Evolutionary conservation across 2,113 vertebrate species (phyloP), one percentile per base, ranked within the genome.

Genomic region (Paraplagusia blochii): DNA sequence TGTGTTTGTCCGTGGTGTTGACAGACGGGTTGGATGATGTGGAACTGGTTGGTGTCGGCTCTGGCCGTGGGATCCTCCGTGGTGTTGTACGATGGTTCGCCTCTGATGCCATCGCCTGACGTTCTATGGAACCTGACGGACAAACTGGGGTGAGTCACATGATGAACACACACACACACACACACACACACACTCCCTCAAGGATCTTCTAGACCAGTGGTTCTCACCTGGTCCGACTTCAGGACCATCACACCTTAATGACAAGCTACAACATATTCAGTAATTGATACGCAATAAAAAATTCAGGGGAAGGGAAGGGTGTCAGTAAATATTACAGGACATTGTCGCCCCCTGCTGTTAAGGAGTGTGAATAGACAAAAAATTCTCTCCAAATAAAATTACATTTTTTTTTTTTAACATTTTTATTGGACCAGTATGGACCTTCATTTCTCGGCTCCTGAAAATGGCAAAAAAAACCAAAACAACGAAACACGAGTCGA

Each of bases 1-100:
- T 69, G 15, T 72, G 29, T 73, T 35, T 66, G 5, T 52, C 7
- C 68, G 29, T 45, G 16, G 4, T 63, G 50, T 48, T 43, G 15
- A 3, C 73, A 99, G 97, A 94, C 87, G 0, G 96, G 97, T 74
- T 98, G 97, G 97, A 99, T 99, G 96, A 98, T 99, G 96, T 99
- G 97, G 97, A 99, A 99, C 76, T 99, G 97, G 97, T 76, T 95
- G 72, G 86, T 98, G 66, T 90, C 93, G 0, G 88, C 94, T 0
- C 89, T 98, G 29, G 94, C 95, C 35, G 93, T 93, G 0, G 97
- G 96, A 15, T 92, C 94, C 0, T 94, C 95, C 0, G 87, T 98
- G 79, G 95, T 98, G 43, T 72, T 98, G 12, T 99, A 99, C 0
- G 96, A 99, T 0, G 97, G 97, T 43, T 99, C 96, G 45, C 96